Evolutionary conservation across 92 coral and sea anemone species (phyloP), one percentile per base, ranked within the genome.

Genomic region (Actinostola sp.): DNA sequence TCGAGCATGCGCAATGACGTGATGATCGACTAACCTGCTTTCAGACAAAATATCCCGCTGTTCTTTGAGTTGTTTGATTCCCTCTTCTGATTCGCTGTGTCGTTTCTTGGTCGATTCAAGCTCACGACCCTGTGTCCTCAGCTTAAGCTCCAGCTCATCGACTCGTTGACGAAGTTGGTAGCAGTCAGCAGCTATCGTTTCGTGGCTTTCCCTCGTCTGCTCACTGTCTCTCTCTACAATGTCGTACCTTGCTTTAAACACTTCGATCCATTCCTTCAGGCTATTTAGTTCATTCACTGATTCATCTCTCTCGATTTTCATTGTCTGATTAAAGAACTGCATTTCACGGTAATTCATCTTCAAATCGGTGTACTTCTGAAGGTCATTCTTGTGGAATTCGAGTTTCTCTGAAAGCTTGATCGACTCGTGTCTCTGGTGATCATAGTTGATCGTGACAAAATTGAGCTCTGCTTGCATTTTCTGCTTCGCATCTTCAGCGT

Each of bases 351-450:
- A 82, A 38, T 88, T 91, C 73, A 89, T 81, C 71, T 85, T 94
- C 12, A 89, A 71, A 32, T 88, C 95, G 41, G 82, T 93, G 36
- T 84, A 90, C 48, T 73, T 79, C 63, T 91, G 89, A 32, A 94
- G 70, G 56, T 94, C 96, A 67, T 81, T 84, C 33, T 89, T 92
- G 78, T 94, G 98, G 23, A 73, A 75, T 41, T 82, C 90, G 52
- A 94, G 83, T 25, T 77, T 82, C 55, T 91, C 98, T 39, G 86
- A 78, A 56, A 94, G 70, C 48, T 90, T 87, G 72, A 94, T 89
- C 20, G 98, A 94, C 56, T 94, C 97, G 30, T 92, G 84, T 42
- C 93, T 91, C 91, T 94, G 93, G 41, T 80, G 79, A 65, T 94
- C 92, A 74, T 85, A 94, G 59, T 83, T 81, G 30, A 65, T 79